Evolutionary conservation across 2,888 invertebrate species (phyloP), one percentile per base, ranked within the genome.

Genomic region (Alsophila aescularia): DNA sequence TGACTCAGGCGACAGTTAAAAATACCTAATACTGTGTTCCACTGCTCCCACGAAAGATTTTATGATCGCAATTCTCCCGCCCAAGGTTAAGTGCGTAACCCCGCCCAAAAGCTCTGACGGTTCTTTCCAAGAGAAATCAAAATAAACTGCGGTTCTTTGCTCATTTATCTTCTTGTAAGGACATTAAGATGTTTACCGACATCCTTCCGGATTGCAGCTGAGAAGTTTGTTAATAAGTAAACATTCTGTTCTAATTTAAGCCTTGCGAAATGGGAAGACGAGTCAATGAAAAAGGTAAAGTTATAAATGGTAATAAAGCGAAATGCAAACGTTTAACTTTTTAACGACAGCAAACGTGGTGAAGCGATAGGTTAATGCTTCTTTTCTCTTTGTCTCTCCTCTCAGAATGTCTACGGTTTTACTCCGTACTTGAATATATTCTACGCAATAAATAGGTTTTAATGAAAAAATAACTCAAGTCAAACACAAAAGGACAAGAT

Each of bases 11-110:
- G 8, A 24, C 24, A 2, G 8, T 29, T 8, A 6, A 6, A 6
- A 3, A 9, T 2, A 51, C 31, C 21, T 42, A 14, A 2, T 1
- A 27, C 16, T 41, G 34, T n/a, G 10, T n/a, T 45, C 24, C 34
- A 41, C 10, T 35, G 27, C 45, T 36, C 18, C 3, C 15, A 24
- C 27, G 9, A 35, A 18, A 55, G 50, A 24, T 56, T 52, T 63
- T 63, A 60, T 41, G 42, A 41, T 35, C 27, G 44, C 44, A 45
- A 59, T 59, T 58, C 53, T 42, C 49, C 52, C 40, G n/a, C 16
- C 36, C 59, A 59, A 60, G 47, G 57, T 51, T 48, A 59, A 50
- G 12, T 44, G 21, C 35, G 31, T 10, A 39, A 53, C 53, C 24
- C 50, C 16, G 32, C 31, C 42, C 57, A 44, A 57, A 42, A 57